phyloP scores from a whole-genome alignment of 2,888 invertebrate species.

The Euplagia quadripunctaria region DNA sequence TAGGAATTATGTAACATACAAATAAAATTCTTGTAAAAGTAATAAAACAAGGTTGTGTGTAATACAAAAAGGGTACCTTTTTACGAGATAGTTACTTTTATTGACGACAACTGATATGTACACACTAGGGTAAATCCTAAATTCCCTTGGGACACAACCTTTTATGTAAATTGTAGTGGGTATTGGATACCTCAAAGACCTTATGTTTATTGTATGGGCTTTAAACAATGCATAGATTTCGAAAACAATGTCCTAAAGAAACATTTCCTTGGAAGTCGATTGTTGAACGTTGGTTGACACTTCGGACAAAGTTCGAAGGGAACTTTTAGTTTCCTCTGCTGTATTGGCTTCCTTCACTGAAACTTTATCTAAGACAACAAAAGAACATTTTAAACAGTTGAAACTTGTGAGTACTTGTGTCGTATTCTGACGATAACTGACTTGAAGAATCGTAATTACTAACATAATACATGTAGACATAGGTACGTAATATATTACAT shows the following conservation, averaged over 20 bases:
- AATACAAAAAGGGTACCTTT: slow-evolving; percentile 27
- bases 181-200: slow-evolving; percentile 24
- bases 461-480: no score
- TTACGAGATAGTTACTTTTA: slow-evolving; percentile 39
- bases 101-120: slow-evolving; percentile 42
- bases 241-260: slow-evolving; percentile 23
- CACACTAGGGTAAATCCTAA: slow-evolving; percentile 37
- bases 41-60: slow-evolving; percentile 29
- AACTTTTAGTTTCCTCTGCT: slow-evolving; percentile 70
- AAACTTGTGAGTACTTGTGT: slow-evolving; percentile 51
- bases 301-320: slow-evolving; percentile 64
- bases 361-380: slow-evolving; percentile 66
- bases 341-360: slow-evolving; percentile 68
- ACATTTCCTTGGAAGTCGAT: slow-evolving; percentile 56
- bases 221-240: slow-evolving; percentile 29
- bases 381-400: slow-evolving; percentile 67
- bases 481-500: no score
- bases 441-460: neutral
- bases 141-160: slow-evolving; percentile 33
- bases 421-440: slow-evolving; percentile 36
- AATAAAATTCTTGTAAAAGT: slow-evolving; percentile 23
- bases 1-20: slow-evolving; percentile 26
- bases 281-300: slow-evolving; percentile 74
- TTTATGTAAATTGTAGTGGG: slow-evolving; percentile 45
- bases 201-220: slow-evolving; percentile 28